Evolutionary conservation across 1,140 invertebrate genomes (phyloP), one percentile per base, ranked within the genome.

Genomic region (roundworm (Caenorhabditis elegans)): DNA sequence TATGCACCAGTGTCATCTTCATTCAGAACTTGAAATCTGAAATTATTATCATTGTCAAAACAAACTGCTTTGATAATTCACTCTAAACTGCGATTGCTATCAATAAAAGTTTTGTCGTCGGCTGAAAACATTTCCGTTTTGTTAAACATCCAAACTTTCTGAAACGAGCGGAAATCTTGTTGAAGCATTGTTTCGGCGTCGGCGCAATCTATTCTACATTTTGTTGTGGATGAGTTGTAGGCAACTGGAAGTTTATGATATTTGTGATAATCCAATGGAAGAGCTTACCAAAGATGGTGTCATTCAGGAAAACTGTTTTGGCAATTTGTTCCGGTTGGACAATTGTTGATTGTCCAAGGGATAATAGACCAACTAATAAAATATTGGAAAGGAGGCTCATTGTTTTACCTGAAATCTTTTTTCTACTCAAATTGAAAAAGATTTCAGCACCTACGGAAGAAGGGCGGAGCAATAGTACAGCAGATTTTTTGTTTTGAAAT

Each of bases 71-170:
- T 31, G 26, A 1, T 39, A 1, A 53, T 24, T 70, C 15, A 70
- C 60, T 70, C 60, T 4, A 70, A n/a, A 70, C 60, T 70, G 3
- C 60, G 31, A 19, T 70, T 70, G 34, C 19, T 39, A 43, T 70
- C 60, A 10, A 70, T 70, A 22, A 70, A 70, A 24, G 60, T 70
- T 39, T 70, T 70, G 60, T 70, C 60, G 34, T 39, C 17, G 19
- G 60, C 60, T 39, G 60, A 70, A 34, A 70, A 70, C 60, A 70
- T 70, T 39, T 70, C 60, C 15, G 60, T 70, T n/a, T 70, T 70
- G 10, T 70, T 70, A n/a, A 43, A 70, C 60, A 70, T 70, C 60
- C 60, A 70, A 36, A 70, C 34, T 70, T 70, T 70, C 11, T 70
- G 60, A 13, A 43, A 70, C 13, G 60, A 19, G 1, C 60, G 60